Percentiles rank a stretch among this genome's conserved stretches.
These are phyloP conservation scores for Ormyrus pomaceus DNA, from an alignment of 2,888 invertebrate genomes.

Conservation along the genomic window DNA sequence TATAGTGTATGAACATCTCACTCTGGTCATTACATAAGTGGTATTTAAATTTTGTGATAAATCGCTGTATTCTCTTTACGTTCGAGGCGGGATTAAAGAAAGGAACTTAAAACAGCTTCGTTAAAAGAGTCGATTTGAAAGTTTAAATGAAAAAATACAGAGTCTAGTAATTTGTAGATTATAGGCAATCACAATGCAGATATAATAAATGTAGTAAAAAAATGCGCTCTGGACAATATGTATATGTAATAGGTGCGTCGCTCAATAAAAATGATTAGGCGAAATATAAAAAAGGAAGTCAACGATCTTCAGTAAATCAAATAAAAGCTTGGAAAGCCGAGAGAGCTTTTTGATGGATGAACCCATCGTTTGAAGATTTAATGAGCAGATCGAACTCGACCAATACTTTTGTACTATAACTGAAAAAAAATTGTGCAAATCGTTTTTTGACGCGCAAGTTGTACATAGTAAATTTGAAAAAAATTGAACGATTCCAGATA, in stretches of 20 bases:
- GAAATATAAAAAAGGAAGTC: constrained; percentile 15
- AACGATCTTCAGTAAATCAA: constrained; percentile 1
- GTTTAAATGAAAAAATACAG: constrained; percentile 55
- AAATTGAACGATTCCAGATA: constrained; percentile 28
- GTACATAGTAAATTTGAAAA: constrained; percentile 48
- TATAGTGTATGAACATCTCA: constrained; percentile 53
- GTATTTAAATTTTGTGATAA: constrained; percentile 59
- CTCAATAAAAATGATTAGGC: constrained; percentile 37
- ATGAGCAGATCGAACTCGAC: constrained; percentile 39
- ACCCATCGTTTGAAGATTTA: constrained; percentile 9
- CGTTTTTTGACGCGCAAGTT: constrained; percentile 30
- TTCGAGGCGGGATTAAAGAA: constrained; percentile 47
- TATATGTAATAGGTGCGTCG: constrained; percentile 50
- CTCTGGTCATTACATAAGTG: constrained; percentile 55
- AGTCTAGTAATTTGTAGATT: constrained; percentile 47
- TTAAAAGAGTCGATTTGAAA: constrained; percentile 17
- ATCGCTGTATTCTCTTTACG: constrained; percentile 56
- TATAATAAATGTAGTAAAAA: constrained; percentile 42
- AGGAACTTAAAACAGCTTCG: not conserved
- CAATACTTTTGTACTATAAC: constrained; percentile 55
- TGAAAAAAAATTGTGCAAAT: constrained; percentile 18
- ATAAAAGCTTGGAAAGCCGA: constrained; percentile 11
- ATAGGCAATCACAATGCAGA: constrained; percentile 48
- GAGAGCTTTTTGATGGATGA: not conserved
- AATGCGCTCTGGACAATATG: constrained; percentile 55